Base-by-base conservation (phyloP, 2,113 vertebrate genomes). In the Oncorhynchus masou region DNA sequence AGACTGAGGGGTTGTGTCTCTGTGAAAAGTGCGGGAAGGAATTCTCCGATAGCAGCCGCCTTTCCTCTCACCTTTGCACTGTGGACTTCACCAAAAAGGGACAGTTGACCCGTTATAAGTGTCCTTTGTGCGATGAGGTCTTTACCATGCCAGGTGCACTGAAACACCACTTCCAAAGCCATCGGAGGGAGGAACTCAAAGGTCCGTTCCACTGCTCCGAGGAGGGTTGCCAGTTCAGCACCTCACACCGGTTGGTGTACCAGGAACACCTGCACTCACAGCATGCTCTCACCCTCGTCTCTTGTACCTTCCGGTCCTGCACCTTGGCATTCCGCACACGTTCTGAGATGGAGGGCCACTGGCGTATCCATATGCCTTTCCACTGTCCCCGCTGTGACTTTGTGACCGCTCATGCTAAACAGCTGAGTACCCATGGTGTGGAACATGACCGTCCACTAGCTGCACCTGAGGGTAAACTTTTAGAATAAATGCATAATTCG, bases 101-200 rank as follows among this genome's bases (percentile, higher is more conserved):
- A 20, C n/a, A 69, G 25, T 15, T 73, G n/a, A 27, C 16, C 6
- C 59, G 7, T 9, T 86, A 83, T 73, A 83, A 77, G 54, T 96
- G 96, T 66, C 94, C 94, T 0, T 0, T 90, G 45, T 96, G 94
- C 80, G 83, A 0, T 34, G 69, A 91, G 62, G 85, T 68, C 0
- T 96, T 95, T 49, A 9, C 19, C 0, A 90, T 92, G 73, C 91
- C 90, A 0, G 67, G 80, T 1, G 85, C 90, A 13, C 88, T 96
- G 68, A 96, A 95, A 84, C 92, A 87, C 34, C 95, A 96, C 79
- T 94, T 95, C 85, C 94, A 84, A 83, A 84, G 13, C 1, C 95
- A 96, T 79, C 69, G 87, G 0, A 49, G 49, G 24, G 19, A 31
- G 6, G 19, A 73, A 5, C 34, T 68, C 0, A 74, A 27, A 0